Base-by-base conservation (phyloP, 1,140 invertebrate genomes). In the Drosophila nasuta region DNA sequence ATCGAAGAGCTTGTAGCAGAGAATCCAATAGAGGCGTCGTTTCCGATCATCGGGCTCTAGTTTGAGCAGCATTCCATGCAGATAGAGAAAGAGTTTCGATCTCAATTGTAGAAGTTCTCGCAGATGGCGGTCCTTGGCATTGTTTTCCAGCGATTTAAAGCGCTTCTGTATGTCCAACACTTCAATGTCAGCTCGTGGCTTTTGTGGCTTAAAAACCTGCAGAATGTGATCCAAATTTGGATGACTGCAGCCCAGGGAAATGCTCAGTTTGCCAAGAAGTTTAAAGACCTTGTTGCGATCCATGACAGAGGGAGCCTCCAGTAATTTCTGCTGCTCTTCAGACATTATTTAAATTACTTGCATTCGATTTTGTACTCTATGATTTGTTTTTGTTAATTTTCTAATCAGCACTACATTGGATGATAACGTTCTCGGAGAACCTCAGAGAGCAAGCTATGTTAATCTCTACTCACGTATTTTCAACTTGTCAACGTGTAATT, bases 401-500 rank as follows among this genome's bases (percentile, higher is more conserved):
- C 20, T 28, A 15, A 52, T 52, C 25, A 54, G 25, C 11, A 20
- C 25, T n/a, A 33, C 13, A 17, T 17, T 2, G 5, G 30, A 15
- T 38, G 11, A 56, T 33, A 54, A 54, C 11, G 38, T 41, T 41
- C 6, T 33, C 30, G 49, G 2, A 28, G 4, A 49, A 54, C 51
- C 7, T 38, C 35, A 38, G 10, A 38, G 10, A 38, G 35, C 7
- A 10, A 8, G 8, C 10, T 38, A 33, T 56, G 30, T 54, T 15
- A 56, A 64, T 70, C 15, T 30, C 8, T 0, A 6, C 30, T 6
- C 17, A 30, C 10, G 10, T 51, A 46, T 15, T 30, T 45, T 60
- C 3, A 38, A 57, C 52, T n/a, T 20, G 41, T n/a, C 17, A 33
- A 56, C 52, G 33, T 67, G 49, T 87, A 87, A 87, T 88, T 82